Evolutionary conservation across 2,113 vertebrate genomes (phyloP).

Genomic region (Myiagra hebetior): DNA sequence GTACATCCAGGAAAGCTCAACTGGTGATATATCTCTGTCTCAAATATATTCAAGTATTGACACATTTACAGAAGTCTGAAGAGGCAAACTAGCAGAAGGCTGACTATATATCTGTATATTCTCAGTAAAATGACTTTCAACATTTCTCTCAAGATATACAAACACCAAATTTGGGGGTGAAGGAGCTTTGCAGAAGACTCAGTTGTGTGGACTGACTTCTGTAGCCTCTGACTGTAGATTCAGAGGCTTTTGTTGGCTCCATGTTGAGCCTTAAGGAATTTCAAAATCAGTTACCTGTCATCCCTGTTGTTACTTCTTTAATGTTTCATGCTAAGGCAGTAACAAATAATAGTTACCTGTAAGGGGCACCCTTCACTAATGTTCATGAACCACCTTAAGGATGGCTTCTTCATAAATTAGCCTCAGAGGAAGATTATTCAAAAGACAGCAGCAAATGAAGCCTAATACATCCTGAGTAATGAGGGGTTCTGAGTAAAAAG

Average conservation of each 20-base stretch:
- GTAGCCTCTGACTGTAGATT: background rate
- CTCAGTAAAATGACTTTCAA: background rate
- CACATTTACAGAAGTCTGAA: background rate
- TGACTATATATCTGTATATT: background rate
- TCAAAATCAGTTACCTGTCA: background rate
- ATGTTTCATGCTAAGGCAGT: background rate
- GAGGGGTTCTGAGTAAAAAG: background rate
- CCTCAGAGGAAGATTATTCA: background rate
- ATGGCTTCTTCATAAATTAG: background rate
- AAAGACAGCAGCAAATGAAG: background rate
- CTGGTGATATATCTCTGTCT: background rate
- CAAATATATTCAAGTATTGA: background rate
- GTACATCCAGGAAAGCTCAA: background rate
- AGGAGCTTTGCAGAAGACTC: background rate
- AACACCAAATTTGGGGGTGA: background rate
- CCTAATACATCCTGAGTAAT: background rate
- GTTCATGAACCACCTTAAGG: background rate
- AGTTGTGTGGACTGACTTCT: background rate
- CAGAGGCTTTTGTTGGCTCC: background rate
- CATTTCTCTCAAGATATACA: background rate
- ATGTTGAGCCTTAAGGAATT: background rate
- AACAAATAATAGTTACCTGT: background rate
- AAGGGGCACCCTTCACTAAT: background rate
- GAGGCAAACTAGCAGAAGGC: background rate
- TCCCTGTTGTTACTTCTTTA: background rate